Evolutionary conservation across 30 jellyfish, hydroid and myxozoan genomes (phyloP).

Genomic region (Pelagia noctiluca): DNA sequence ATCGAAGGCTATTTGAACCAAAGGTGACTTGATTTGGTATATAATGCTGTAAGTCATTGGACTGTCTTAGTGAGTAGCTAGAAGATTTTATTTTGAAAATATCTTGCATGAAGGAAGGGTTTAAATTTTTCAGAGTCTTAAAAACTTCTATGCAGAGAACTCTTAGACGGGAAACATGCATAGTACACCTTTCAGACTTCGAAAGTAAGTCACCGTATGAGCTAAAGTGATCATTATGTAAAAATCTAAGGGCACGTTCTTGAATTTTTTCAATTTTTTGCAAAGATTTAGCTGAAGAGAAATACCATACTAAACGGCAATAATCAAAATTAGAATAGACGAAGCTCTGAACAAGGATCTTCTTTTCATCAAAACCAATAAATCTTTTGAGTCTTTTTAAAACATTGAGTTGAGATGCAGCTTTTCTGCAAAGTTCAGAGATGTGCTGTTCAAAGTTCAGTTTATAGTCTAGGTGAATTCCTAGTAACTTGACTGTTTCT

Average conservation of each 20-base stretch:
- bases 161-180: conserved; percentile 4
- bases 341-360: neutral
- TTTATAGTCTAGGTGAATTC: too few species aligned
- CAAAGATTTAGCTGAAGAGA: neutral
- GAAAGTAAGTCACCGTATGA: neutral
- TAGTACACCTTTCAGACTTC: neutral
- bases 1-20: neutral
- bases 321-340: neutral
- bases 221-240: neutral
- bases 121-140: neutral
- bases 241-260: too few species aligned
- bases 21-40: neutral
- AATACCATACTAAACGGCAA: neutral
- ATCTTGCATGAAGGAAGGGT: neutral
- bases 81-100: neutral
- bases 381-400: too few species aligned
- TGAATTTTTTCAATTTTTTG: neutral
- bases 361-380: too few species aligned
- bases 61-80: neutral
- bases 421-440: too few species aligned
- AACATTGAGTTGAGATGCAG: too few species aligned
- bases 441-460: too few species aligned
- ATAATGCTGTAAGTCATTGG: neutral
- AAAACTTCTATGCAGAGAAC: neutral
- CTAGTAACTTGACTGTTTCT: too few species aligned